phyloP scores from a whole-genome alignment of 2,888 invertebrate species.

The Coelinius sp. region DNA sequence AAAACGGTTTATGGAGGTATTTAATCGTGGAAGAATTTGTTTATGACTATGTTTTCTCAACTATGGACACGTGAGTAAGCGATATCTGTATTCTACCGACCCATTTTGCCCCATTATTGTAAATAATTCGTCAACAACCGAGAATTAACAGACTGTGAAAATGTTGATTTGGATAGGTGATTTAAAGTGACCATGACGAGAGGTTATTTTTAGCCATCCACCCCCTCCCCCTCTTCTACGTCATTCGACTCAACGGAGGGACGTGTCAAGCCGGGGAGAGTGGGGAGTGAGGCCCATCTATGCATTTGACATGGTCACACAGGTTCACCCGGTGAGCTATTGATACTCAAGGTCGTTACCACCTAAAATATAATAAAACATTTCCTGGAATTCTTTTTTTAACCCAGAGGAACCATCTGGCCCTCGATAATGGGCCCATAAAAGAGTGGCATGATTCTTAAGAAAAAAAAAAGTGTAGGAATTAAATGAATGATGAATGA shows the following conservation, averaged over 20 bases:
- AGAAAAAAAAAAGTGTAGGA: background rate
- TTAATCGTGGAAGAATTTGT: too few species aligned
- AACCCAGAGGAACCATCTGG: background rate
- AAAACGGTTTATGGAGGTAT: too few species aligned
- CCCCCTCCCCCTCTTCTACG: background rate
- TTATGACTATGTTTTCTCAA: too few species aligned
- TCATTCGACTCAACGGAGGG: background rate
- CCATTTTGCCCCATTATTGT: too few species aligned
- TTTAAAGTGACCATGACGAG: slow-evolving; percentile 8
- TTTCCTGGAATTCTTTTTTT: background rate
- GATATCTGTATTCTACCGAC: too few species aligned
- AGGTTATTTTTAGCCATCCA: background rate
- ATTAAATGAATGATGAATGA: background rate
- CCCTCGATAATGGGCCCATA: background rate
- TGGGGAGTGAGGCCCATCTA: background rate
- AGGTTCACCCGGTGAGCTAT: background rate
- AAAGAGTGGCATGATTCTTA: background rate
- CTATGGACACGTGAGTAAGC: too few species aligned
- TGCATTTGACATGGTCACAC: background rate
- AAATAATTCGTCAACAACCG: background rate
- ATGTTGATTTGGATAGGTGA: slow-evolving; percentile 2
- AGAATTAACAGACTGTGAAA: slow-evolving; percentile 13
- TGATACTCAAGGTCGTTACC: background rate
- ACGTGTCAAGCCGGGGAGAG: background rate
- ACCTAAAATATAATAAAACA: background rate